Conservation (phyloP, 2,888 invertebrate genomes). For the Lamellibrachia columna region DNA sequence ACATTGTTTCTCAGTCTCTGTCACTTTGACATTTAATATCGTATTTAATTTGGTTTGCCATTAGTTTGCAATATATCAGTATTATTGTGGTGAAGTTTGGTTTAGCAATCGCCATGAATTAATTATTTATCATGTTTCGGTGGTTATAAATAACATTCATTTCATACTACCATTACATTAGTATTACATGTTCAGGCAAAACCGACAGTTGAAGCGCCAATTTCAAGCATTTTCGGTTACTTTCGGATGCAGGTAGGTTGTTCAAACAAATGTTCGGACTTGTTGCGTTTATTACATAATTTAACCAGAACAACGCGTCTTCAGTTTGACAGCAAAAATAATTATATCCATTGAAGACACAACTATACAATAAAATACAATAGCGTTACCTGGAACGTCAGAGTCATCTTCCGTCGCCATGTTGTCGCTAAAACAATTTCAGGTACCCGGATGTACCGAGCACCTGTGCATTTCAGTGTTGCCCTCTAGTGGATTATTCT, state of each 20-base stretch:
- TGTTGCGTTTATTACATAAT: neutral
- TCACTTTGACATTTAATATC: too few relatives aligned
- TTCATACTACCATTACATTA: neutral
- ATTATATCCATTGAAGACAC: neutral
- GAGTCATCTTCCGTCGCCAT: constrained; percentile 62
- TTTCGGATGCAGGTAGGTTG: neutral
- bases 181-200: neutral
- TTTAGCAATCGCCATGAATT: neutral
- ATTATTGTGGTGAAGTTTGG: neutral
- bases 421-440: constrained; percentile 56
- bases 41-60: too few relatives aligned
- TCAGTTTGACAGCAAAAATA: neutral
- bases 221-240: neutral
- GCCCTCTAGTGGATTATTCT: neutral
- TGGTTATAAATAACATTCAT: neutral
- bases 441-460: constrained; percentile 27
- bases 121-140: neutral
- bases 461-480: neutral
- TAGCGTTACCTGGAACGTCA: constrained; percentile 57
- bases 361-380: neutral
- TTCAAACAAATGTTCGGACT: neutral
- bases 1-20: too few relatives aligned
- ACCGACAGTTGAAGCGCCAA: constrained; percentile 16
- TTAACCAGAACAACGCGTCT: neutral
- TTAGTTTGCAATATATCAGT: neutral